A percentile compares a stretch with the other conserved stretches of the same genome.
Conservation (phyloP, 2,113 vertebrate genomes). For the Bos taurus region ARS-UCD2.0 NC_037331.1:12909001-12909500, state of each 20-base stretch:
- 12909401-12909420: neutral
- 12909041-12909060: neutral
- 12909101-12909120: neutral
- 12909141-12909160: neutral
- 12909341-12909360: neutral
- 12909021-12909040: neutral
- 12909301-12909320: neutral
- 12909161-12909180: neutral
- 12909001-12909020: neutral
- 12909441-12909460: neutral
- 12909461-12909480: neutral
- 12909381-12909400: conserved; percentile 20
- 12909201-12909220: neutral
- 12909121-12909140: neutral
- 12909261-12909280: neutral
- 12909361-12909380: neutral
- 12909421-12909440: no score
- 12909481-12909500: neutral
- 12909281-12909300: neutral
- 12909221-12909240: neutral
- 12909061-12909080: neutral
- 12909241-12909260: neutral
- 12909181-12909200: neutral
- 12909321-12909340: neutral
- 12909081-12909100: neutral